Base-by-base conservation (phyloP, 1,140 invertebrate species). In the Diuraphis noxia region DNA sequence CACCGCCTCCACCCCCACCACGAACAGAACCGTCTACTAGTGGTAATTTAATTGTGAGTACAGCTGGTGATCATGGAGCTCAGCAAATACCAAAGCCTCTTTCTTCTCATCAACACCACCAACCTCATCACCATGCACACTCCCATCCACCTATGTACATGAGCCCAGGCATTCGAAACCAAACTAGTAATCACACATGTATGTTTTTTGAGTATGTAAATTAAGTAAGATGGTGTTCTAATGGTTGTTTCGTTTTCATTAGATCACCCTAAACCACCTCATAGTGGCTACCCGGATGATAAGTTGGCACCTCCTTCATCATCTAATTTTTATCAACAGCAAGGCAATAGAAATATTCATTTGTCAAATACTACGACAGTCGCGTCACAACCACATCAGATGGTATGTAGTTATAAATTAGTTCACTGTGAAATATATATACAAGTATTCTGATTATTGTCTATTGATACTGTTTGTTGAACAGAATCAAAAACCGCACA, bases 151-250 rank as follows among this genome's bases (percentile, higher is more conserved):
- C 89, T 30, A 82, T 91, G 89, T 91, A 52, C 30, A 82, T 91
- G 77, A 91, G 77, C 34, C 77, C 77, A 38, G 77, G 89, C 9
- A 82, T 91, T 49, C 77, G 89, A 46, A 91, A 91, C 49, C 89
- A 52, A 91, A 38, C 89, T 52, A 91, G 21, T 46, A 91, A 91
- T 46, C 43, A 91, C n/a, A 9, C 89, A 38, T 91, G 89, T 91
- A 91, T 49, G 89, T 82, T 43, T 72, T 43, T 43, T 19, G n/a
- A 36, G 46, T 46, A 34, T 10, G 4, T n/a, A 21, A 49, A 79
- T 79, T 49, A 23, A 34, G 19, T 34, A 36, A 30, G 34, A 8
- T 0, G 13, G 19, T 1, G 34, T 46, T 49, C 7, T 34, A 85
- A 46, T 86, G 13, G 23, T 23, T 10, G 13, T 56, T 38, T 87